These are phyloP conservation scores for Ochlodes sylvanus DNA, from an alignment of 2,888 invertebrate species.

Conservation along the genomic window DNA sequence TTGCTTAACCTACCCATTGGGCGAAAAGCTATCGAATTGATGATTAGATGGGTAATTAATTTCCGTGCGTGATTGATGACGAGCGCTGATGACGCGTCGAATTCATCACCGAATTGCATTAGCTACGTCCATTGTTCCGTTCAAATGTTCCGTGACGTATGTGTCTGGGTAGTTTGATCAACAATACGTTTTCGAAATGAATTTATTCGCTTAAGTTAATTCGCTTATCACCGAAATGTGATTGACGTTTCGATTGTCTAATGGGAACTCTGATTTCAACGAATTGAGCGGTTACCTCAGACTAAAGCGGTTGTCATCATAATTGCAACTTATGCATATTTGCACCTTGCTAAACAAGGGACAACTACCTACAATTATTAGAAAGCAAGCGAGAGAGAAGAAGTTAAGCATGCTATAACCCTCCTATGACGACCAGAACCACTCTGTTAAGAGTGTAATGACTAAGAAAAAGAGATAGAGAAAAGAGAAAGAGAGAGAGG, in stretches of 20 bases:
- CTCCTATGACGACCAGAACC: too few relatives aligned
- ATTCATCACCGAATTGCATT: slow-evolving; percentile 57
- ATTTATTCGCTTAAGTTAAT: background rate
- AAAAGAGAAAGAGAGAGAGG: too few relatives aligned
- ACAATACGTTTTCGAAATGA: background rate
- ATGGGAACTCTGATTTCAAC: background rate
- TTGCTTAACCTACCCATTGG: background rate
- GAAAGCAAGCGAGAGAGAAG: too few relatives aligned
- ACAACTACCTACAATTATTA: too few relatives aligned
- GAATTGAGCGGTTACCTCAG: too few relatives aligned
- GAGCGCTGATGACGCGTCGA: slow-evolving; percentile 52
- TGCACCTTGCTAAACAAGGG: too few relatives aligned
- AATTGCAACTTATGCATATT: too few relatives aligned
- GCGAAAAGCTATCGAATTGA: slow-evolving; percentile 49
- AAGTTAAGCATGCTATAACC: too few relatives aligned
- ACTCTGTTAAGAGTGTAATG: too few relatives aligned
- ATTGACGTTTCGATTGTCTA: background rate
- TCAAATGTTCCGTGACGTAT: slow-evolving; percentile 10
- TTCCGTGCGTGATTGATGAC: slow-evolving; percentile 62
- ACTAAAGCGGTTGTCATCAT: too few relatives aligned
- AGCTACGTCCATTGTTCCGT: slow-evolving; percentile 51
- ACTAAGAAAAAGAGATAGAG: too few relatives aligned
- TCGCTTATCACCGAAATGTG: background rate
- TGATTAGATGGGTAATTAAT: slow-evolving; percentile 67
- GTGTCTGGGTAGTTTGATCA: background rate